Conservation (phyloP, 2,888 invertebrate species). For the Urechis unicinctus region DNA sequence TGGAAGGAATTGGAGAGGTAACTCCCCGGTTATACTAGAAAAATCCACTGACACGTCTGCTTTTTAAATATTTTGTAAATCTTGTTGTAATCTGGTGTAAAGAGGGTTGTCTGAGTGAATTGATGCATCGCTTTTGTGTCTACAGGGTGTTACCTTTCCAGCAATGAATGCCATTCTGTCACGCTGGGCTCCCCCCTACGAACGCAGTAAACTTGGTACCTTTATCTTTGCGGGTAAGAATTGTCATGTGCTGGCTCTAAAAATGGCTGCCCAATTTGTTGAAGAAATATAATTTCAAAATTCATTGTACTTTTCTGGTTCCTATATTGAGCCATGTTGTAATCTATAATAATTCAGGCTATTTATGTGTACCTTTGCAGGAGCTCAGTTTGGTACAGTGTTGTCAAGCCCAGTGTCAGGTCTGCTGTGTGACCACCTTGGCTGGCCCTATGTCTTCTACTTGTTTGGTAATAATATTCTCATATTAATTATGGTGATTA, state of each 20-base stretch:
- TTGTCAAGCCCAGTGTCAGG: slow-evolving; percentile 75
- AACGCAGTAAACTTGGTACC: slow-evolving; percentile 28
- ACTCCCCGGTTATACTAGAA: slow-evolving; percentile 2
- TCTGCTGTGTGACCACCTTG: slow-evolving; percentile 67
- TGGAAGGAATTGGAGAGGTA: slow-evolving; percentile 80
- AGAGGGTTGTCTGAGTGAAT: neutral
- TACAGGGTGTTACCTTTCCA: slow-evolving; percentile 46
- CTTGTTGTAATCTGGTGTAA: neutral
- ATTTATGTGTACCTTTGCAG: too few relatives aligned
- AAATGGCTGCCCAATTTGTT: too few relatives aligned
- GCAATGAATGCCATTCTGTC: slow-evolving; percentile 46
- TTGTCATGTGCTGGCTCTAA: too few relatives aligned
- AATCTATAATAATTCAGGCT: too few relatives aligned
- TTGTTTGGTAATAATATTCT: slow-evolving; percentile 16
- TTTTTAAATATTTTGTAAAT: neutral
- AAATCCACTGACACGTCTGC: neutral
- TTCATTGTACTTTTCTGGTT: too few relatives aligned
- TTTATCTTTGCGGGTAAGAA: slow-evolving; percentile 31
- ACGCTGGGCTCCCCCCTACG: slow-evolving; percentile 44
- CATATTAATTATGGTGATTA: too few relatives aligned
- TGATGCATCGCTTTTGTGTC: too few relatives aligned
- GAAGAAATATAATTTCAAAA: too few relatives aligned
- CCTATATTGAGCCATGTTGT: too few relatives aligned
- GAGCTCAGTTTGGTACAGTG: slow-evolving; percentile 82
- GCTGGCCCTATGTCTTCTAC: slow-evolving; percentile 49